A percentile compares a stretch with the other conserved stretches of the same genome.
Evolutionary conservation across 2,888 invertebrate genomes (phyloP).

Genomic region (Yponomeuta plumbellus): DNA sequence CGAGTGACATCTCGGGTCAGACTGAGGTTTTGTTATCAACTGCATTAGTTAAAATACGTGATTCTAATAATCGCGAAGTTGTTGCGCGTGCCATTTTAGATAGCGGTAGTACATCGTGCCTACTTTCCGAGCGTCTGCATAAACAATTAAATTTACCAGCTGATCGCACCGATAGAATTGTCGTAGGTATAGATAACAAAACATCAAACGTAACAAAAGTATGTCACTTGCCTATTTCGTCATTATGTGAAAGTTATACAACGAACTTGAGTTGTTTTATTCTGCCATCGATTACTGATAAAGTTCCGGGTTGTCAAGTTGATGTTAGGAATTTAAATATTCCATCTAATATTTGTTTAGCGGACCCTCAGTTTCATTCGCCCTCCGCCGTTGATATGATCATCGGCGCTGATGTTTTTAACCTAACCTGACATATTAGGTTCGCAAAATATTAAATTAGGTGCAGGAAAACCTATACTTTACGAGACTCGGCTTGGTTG

Average conservation of each 20-base stretch:
- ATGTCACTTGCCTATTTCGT: neutral
- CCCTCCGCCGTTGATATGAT: constrained; percentile 26
- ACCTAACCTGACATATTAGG: constrained; percentile 27
- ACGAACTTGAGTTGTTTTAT: neutral
- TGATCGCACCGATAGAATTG: neutral
- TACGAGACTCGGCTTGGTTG: constrained; percentile 25
- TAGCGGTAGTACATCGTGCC: constrained; percentile 15
- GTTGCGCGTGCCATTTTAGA: constrained; percentile 15
- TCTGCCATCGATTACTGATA: neutral
- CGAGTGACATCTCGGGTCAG: no score
- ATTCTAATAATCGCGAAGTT: neutral
- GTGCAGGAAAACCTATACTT: constrained; percentile 21
- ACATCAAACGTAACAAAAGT: neutral
- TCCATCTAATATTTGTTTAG: constrained; percentile 19
- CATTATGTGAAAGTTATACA: neutral
- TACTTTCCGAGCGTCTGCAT: neutral
- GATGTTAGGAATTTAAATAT: constrained; percentile 6
- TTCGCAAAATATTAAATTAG: constrained; percentile 21
- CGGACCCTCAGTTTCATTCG: constrained; percentile 21
- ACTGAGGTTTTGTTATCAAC: constrained; percentile 4
- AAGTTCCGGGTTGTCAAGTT: neutral
- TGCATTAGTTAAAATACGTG: neutral
- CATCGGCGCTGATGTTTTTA: constrained; percentile 28
- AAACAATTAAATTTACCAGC: neutral
- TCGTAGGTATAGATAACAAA: neutral